phyloP scores from a whole-genome alignment of 1,140 invertebrate species.

The Eriocheir sinensis region DNA sequence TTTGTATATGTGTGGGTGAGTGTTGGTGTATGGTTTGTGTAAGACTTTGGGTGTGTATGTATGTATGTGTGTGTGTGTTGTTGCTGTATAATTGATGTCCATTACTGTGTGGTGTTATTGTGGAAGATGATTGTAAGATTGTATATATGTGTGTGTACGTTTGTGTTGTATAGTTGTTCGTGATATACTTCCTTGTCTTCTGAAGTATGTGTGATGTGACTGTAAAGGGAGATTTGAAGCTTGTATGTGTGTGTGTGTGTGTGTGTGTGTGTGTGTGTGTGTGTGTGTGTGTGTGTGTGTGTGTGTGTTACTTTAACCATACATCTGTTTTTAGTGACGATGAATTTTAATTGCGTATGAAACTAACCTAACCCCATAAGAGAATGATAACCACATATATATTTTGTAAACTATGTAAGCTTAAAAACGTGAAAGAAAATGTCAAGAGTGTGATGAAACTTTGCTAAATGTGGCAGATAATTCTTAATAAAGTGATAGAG shows the following conservation, averaged over 20 bases:
- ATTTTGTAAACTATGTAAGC: not conserved
- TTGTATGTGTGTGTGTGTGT: not conserved
- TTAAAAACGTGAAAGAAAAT: not conserved
- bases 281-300: conserved; percentile 37
- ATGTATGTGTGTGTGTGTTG: no score
- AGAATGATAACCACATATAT: no score
- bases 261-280: conserved; percentile 34
- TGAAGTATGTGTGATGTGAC: not conserved
- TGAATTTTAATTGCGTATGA: not conserved
- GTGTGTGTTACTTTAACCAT: no score
- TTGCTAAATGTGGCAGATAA: not conserved
- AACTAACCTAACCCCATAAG: no score
- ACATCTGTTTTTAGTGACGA: not conserved
- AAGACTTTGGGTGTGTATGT: no score
- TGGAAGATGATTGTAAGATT: no score
- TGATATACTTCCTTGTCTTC: not conserved
- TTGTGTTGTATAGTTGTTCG: not conserved
- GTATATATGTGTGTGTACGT: conserved; percentile 8
- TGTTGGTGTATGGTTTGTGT: no score
- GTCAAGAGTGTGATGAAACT: not conserved
- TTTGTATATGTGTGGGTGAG: conserved; percentile 37
- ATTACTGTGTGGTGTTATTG: no score
- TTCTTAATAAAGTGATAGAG: not conserved
- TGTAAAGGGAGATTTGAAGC: no score
- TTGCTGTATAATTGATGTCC: no score